Evolutionary conservation across 2,888 invertebrate genomes (phyloP).

Genomic region (Aelia acuminata): DNA sequence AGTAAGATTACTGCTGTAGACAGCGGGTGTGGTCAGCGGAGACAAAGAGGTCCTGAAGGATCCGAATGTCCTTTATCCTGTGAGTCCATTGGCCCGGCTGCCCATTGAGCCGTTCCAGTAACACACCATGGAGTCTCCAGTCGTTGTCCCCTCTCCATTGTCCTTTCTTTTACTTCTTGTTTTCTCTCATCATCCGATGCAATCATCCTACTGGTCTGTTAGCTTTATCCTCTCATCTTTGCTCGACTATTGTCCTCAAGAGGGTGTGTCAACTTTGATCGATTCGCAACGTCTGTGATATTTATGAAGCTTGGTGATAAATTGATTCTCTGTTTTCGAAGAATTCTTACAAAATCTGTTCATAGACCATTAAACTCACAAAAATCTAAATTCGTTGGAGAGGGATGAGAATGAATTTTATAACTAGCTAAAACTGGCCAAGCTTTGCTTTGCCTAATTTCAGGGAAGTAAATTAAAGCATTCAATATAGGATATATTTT

Average conservation of each 20-base stretch:
- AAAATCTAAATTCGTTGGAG: too few relatives aligned
- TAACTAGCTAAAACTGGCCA: too few relatives aligned
- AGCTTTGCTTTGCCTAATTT: too few relatives aligned
- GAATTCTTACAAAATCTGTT: too few relatives aligned
- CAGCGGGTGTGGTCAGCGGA: not conserved
- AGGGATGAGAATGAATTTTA: too few relatives aligned
- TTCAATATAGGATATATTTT: too few relatives aligned
- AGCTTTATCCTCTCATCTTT: not conserved
- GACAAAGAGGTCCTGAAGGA: not conserved
- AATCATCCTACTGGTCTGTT: constrained; percentile 11
- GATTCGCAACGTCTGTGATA: not conserved
- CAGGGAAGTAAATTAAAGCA: too few relatives aligned
- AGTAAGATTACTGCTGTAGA: not conserved
- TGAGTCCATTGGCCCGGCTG: not conserved
- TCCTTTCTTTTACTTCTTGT: not conserved
- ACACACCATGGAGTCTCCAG: constrained; percentile 32
- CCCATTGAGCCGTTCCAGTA: constrained; percentile 23
- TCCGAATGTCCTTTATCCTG: not conserved
- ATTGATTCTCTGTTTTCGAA: too few relatives aligned
- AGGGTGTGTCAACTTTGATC: not conserved
- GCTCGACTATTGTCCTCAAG: not conserved
- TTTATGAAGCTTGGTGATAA: too few relatives aligned
- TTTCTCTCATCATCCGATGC: constrained; percentile 14
- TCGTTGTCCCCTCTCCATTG: constrained; percentile 14
- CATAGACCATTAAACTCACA: too few relatives aligned